Evolutionary conservation across 2,888 invertebrate species (phyloP), one percentile per base, ranked within the genome.

Genomic region (Aspidapion aeneum): DNA sequence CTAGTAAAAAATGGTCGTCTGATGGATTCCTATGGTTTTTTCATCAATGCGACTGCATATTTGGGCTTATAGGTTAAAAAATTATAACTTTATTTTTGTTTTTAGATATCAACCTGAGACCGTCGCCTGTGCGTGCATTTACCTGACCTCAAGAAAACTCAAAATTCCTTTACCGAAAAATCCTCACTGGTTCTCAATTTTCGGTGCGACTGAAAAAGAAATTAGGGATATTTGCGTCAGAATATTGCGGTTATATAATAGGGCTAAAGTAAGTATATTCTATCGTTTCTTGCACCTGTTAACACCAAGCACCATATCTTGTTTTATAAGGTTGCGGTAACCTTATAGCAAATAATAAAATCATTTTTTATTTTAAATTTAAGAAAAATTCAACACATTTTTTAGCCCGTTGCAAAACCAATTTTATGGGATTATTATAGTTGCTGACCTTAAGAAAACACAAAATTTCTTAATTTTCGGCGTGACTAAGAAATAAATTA

Each of bases 71-170:
- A n/a, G n/a, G n/a, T n/a, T n/a, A n/a, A n/a, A n/a, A n/a, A n/a
- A n/a, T 3, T 21, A 50, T 2, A 18, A 18, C 49, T 56, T 35
- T 18, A 20, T 18, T 35, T 18, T n/a, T 3, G 35, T 22, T 60
- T 58, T 12, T 21, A 66, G 96, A 55, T 96, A 94, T 78, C 91
- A 92, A 64, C 98, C 99, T 0, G 99, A 99, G 79, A 95, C 96
- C 0, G 96, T 99, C 62, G 99, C 99, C 0, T 98, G 98, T 80
- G 98, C 98, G n/a, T 99, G 99, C 79, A 97, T 99, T 70, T 97
- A 94, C 79, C 82, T 99, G 58, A 96, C 98, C 48, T 94, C 97
- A 1, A 86, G 98, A 17, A 91, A 93, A 75, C 85, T 96, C 21
- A 88, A 90, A 69, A 85, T 97, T 63, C 89, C 93, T 0, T 78